phyloP scores from a whole-genome alignment of 2,113 vertebrate species.

The Aleadryas rufinucha region DNA sequence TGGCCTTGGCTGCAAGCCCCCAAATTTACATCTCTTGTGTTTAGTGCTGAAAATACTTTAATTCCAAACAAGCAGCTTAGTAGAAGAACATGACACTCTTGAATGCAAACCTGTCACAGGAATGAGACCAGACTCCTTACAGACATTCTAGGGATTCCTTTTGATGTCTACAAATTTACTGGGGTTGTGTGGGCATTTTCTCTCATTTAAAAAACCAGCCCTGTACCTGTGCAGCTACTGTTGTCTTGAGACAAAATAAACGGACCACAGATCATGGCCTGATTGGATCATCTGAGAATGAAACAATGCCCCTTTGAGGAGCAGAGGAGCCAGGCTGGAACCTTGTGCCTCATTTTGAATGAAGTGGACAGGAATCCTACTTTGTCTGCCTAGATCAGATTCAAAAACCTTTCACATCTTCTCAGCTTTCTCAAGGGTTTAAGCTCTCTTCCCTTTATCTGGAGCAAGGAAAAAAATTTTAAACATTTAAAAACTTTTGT shows the following conservation, averaged over 20 bases:
- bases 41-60: not conserved
- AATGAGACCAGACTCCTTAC: not conserved
- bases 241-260: not conserved
- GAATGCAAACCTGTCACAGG: not conserved
- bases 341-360: not conserved
- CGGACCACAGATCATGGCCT: not conserved
- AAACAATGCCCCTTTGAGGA: not conserved
- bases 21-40: not conserved
- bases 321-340: not conserved
- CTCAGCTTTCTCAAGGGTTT: not conserved
- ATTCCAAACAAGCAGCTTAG: not conserved
- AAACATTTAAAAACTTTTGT: not conserved
- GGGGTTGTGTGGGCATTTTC: not conserved
- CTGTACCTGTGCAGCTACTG: not conserved
- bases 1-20: not conserved
- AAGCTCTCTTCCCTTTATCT: not conserved
- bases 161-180: not conserved
- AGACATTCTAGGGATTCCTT: not conserved
- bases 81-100: not conserved
- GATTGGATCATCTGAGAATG: not conserved
- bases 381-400: accelerated
- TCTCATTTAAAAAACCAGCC: not conserved
- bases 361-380: not conserved
- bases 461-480: not conserved
- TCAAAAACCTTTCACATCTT: not conserved